Conservation (phyloP, 2,797 vertebrate species). For the Coendou prehensilis region DNA sequence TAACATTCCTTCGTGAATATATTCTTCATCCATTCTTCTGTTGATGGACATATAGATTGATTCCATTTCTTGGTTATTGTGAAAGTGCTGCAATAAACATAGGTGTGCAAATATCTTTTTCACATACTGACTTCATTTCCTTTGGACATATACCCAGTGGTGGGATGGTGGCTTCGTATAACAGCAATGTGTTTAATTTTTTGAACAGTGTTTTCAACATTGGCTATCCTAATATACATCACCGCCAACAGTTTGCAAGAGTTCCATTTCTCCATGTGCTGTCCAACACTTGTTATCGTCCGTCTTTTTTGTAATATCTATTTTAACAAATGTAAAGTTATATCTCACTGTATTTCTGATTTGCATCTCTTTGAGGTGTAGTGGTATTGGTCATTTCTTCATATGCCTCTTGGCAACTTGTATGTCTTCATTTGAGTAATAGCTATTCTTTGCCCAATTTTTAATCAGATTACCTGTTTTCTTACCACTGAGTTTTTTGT, state of each 20-base stretch:
- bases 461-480: background rate
- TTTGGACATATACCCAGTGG: background rate
- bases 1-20: background rate
- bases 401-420: background rate
- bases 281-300: background rate
- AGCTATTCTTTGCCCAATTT: background rate
- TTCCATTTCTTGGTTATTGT: background rate
- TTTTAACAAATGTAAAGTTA: background rate
- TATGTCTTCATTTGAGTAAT: background rate
- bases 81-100: background rate
- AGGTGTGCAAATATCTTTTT: background rate
- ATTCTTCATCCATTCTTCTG: background rate
- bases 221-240: background rate
- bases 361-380: background rate
- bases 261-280: background rate
- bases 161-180: background rate
- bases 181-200: background rate
- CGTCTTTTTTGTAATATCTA: background rate
- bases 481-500: background rate
- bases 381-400: background rate
- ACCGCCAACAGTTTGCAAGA: background rate
- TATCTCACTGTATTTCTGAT: background rate
- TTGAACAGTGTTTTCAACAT: background rate
- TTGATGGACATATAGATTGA: no score
- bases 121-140: background rate